Conservation (phyloP, 1,140 invertebrate species). For the Paramacrobiotus metropolitanus region DNA sequence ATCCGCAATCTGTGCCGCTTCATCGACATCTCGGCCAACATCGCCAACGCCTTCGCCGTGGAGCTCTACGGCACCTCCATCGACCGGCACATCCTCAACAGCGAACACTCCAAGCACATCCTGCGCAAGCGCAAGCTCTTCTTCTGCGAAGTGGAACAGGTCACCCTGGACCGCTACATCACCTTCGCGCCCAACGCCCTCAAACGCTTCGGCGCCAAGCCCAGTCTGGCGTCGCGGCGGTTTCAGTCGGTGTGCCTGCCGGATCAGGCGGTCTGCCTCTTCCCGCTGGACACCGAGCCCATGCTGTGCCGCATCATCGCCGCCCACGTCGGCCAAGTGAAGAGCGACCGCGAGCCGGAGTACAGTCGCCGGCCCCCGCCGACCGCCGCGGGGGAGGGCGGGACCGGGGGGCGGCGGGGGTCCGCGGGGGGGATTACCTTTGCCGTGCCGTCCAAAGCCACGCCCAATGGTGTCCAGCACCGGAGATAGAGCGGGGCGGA, state of each 20-base stretch:
- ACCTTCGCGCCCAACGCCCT: background rate
- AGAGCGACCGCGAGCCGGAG: background rate
- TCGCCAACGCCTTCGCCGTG: background rate
- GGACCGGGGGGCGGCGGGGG: too few species aligned
- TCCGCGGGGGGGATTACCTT: too few species aligned
- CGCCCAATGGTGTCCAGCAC: too few species aligned
- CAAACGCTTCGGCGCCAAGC: conserved; percentile 3
- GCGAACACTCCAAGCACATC: background rate
- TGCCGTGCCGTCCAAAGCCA: too few species aligned
- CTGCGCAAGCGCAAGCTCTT: background rate
- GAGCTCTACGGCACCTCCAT: background rate
- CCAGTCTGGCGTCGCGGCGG: background rate
- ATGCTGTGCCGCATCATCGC: background rate
- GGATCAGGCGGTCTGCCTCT: background rate
- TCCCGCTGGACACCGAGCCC: background rate
- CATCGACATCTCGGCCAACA: conserved; percentile 2
- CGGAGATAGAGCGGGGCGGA: too few species aligned
- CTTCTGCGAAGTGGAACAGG: background rate
- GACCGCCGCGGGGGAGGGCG: too few species aligned
- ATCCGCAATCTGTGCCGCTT: background rate
- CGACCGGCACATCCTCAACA: background rate
- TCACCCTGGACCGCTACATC: background rate
- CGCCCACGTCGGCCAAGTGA: background rate
- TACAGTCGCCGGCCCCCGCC: conserved; percentile 18
- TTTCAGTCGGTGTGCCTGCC: background rate